Evolutionary conservation across 2,113 vertebrate species (phyloP).

Genomic region (Takifugu bimaculatus): DNA sequence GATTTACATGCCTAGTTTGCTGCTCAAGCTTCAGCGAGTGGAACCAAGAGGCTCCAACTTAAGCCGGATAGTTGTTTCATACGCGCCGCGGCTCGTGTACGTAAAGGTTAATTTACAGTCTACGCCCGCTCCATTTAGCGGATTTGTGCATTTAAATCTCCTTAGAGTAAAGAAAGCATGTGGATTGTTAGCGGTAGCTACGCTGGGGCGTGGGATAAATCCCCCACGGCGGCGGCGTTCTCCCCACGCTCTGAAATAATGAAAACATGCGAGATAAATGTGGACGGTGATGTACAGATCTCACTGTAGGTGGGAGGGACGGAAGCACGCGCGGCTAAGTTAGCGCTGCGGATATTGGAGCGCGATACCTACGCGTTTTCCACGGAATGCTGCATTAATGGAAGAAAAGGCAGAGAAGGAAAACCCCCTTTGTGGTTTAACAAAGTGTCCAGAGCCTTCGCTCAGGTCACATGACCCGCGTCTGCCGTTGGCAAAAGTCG

Average conservation of each 20-base stretch:
- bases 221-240: constrained; percentile 32
- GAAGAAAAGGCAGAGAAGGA: too few species aligned
- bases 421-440: not conserved
- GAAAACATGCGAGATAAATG: constrained; percentile 4
- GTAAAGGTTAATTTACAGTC: constrained; percentile 6
- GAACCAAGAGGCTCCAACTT: constrained; percentile 12
- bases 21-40: constrained; percentile 25
- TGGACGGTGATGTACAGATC: not conserved
- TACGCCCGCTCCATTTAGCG: constrained; percentile 12
- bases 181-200: constrained; percentile 43
- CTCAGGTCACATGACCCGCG: not conserved
- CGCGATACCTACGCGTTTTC: too few species aligned
- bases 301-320: not conserved
- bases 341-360: not conserved
- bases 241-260: not conserved
- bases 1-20: constrained; percentile 47
- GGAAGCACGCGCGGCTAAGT: not conserved
- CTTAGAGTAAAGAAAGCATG: constrained; percentile 20
- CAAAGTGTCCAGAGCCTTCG: not conserved
- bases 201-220: constrained; percentile 36
- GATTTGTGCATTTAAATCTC: constrained; percentile 41
- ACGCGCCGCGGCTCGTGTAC: not conserved
- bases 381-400: too few species aligned
- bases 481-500: constrained; percentile 27
- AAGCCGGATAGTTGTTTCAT: constrained; percentile 1